Evolutionary conservation across 2,113 vertebrate genomes (phyloP).

Genomic region (Ondatra zibethicus): DNA sequence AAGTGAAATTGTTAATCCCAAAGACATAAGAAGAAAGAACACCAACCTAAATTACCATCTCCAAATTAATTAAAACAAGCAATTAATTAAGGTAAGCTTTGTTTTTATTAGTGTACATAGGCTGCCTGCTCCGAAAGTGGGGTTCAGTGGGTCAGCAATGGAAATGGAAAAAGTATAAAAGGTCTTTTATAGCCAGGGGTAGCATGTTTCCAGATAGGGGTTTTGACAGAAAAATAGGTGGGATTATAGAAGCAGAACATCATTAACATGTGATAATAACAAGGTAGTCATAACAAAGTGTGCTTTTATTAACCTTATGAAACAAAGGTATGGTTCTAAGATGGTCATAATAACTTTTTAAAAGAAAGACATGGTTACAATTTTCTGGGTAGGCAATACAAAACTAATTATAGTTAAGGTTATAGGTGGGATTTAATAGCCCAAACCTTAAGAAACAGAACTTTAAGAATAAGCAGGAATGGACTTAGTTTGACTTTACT

Average conservation of each 20-base stretch:
- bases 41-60: background rate
- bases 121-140: no score
- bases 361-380: background rate
- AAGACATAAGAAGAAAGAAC: background rate
- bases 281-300: background rate
- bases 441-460: background rate
- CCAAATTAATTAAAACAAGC: background rate
- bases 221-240: background rate
- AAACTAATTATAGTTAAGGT: background rate
- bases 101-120: background rate
- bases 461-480: background rate
- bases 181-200: background rate
- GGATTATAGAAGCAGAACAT: background rate
- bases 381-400: background rate
- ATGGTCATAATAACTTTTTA: background rate
- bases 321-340: background rate
- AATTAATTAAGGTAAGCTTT: background rate
- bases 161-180: background rate
- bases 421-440: background rate
- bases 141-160: no score
- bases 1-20: background rate
- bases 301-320: background rate
- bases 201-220: background rate
- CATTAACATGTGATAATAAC: background rate
- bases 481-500: no score